Base-by-base conservation (phyloP, 2,113 vertebrate species). In the Ceyx melanurus region DNA sequence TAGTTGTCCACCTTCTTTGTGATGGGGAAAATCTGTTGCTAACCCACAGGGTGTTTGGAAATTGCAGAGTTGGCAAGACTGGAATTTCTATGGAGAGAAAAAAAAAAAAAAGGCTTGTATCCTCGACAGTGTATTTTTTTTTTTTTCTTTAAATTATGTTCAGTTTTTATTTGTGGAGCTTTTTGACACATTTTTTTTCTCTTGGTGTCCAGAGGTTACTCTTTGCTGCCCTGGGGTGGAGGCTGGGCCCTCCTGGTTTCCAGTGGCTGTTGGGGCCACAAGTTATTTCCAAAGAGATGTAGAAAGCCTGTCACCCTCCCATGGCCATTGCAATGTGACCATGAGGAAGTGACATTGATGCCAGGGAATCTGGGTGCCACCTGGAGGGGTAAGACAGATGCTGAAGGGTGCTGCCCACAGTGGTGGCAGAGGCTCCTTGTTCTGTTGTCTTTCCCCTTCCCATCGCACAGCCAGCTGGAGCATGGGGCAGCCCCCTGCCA, bases 311-410 rank as follows among this genome's bases (percentile, higher is more conserved):
- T 56, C 73, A 46, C 48, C 14, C n/a, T 60, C 48, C 48, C 40
- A 3, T 2, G 28, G 76, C 11, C 31, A 21, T 31, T 37, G 28
- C 3, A 0, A 80, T 37, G 62, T 2, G 10, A 25, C 14, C 1
- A 0, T 5, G 15, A 37, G 21, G 1, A 1, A 57, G 13, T 82
- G 48, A 64, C 33, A 54, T 35, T 0, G 0, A 62, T 75, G 29
- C 67, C 65, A 57, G 29, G 31, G 28, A 45, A 61, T 22, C 61
- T 53, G 51, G 12, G 11, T 75, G 62, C n/a, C 71, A 65, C 58
- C 43, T 28, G 19, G 35, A 60, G 35, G n/a, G 11, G n/a, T 26
- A 20, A 61, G 28, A 31, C 22, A 68, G 2, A 5, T 80, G 37
- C 33, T 48, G 53, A 62, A 37, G n/a, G 70, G 78, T 25, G 45